phyloP scores from a whole-genome alignment of 2,888 invertebrate genomes.

The Imbricaverruca yamaguchii region DNA sequence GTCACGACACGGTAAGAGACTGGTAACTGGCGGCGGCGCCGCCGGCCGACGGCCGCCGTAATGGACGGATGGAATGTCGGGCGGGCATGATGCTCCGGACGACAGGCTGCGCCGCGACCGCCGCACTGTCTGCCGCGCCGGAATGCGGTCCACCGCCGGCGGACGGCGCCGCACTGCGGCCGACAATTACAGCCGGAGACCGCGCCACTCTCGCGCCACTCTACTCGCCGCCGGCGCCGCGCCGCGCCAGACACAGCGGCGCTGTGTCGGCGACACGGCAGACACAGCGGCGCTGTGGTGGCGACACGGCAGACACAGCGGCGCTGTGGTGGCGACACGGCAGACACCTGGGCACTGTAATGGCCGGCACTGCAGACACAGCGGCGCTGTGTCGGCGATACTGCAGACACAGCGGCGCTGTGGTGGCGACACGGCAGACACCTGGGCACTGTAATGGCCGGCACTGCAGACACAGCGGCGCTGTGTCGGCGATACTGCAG shows the following conservation, averaged over 20 bases:
- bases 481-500: background rate
- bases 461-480: background rate
- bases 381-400: background rate
- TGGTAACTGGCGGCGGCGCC: background rate
- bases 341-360: background rate
- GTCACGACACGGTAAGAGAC: background rate
- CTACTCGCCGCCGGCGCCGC: background rate
- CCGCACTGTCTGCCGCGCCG: constrained; percentile 6
- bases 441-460: no score
- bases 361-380: background rate
- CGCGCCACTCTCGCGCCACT: background rate
- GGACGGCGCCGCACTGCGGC: background rate
- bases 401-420: no score
- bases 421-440: no score
- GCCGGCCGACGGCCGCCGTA: background rate
- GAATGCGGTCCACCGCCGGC: constrained; percentile 4
- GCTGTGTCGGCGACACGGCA: background rate
- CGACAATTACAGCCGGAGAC: background rate
- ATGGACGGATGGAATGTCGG: constrained; percentile 10
- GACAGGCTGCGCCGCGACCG: background rate
- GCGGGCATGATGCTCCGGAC: background rate
- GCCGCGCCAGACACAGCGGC: background rate
- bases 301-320: background rate
- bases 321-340: background rate
- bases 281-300: background rate